Evolutionary conservation across 1,140 invertebrate genomes (phyloP), one percentile per base, ranked within the genome.

Genomic region (Eciton burchellii): DNA sequence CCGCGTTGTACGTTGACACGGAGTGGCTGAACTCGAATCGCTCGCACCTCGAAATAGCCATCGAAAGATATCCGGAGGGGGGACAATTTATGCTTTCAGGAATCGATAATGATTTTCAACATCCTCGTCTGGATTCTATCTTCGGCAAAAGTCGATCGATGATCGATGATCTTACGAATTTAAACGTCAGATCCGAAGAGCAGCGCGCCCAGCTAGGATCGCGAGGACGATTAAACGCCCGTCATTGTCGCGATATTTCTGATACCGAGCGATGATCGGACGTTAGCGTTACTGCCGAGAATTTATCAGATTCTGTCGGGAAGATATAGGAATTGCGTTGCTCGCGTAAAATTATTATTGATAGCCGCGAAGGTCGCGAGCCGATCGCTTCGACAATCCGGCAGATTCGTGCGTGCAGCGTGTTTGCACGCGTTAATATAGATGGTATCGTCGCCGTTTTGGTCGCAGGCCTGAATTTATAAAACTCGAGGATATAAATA

Each of bases 321-420:
- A 65, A 79, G 63, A 79, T 79, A 79, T 68, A 79, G 35, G 68
- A 79, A 56, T 21, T 26, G n/a, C 49, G n/a, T 68, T 76, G 57
- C 45, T 45, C 63, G 56, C 43, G 41, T 63, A 70, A 56, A 79
- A 79, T 79, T 56, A 79, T 70, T 79, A 79, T 79, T 70, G 74
- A 79, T 79, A 29, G 54, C 45, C 49, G n/a, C 49, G 49, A 79
- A 14, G 65, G 56, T 5, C 24, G 60, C 52, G 59, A 65, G 12
- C n/a, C n/a, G n/a, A n/a, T n/a, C n/a, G n/a, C n/a, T n/a, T n/a
- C n/a, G n/a, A n/a, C n/a, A n/a, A n/a, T n/a, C n/a, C n/a, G n/a
- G n/a, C n/a, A n/a, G n/a, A n/a, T n/a, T n/a, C n/a, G n/a, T n/a
- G n/a, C n/a, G n/a, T n/a, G n/a, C n/a, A n/a, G 12, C 29, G 29